Base-by-base conservation (phyloP, 2,888 invertebrate genomes). In the Meloe dianella region DNA sequence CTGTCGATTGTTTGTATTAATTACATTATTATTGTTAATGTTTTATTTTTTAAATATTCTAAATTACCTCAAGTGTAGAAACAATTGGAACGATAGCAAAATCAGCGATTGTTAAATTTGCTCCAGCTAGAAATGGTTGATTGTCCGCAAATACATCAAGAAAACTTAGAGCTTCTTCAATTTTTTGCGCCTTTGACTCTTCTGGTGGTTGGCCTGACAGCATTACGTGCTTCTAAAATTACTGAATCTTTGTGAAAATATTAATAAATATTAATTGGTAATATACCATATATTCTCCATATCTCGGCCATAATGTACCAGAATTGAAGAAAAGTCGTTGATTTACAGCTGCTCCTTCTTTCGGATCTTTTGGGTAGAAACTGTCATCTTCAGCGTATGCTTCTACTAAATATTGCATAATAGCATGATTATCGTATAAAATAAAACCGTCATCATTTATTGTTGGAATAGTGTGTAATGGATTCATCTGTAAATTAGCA, bases 351-450 rank as follows among this genome's bases (percentile, higher is more conserved):
- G 89, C 91, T 12, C 89, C 85, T 59, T 84, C 84, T 63, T 89
- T 86, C 0, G 89, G 86, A 67, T 91, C 89, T 72, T 87, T 89
- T 0, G 91, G 91, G 74, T 89, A 91, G 35, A 91, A 77, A 0
- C 86, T 83, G 74, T 90, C 90, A 66, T 90, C 87, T 67, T 88
- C 88, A 2, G 86, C 89, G 69, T 91, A 92, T 58, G 89, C 87
- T 69, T 89, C 89, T 9, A 85, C 89, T 70, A 92, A 80, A 78
- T 92, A 92, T 6, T 86, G 81, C 84, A 89, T 84, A 58, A 92
- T 91, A 0, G 90, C 90, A 24, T 90, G 90, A 74, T 91, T 91
- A 81, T 92, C 92, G 87, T 88, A 90, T 61, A 92, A 79, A 72
- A 86, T 85, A 72, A 91, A 90, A 51, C 91, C 92, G 75, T 88